A percentile compares a stretch with the other conserved stretches of the same genome.
Conservation (phyloP, 2,113 vertebrate genomes). For the Neotoma lepida region DNA sequence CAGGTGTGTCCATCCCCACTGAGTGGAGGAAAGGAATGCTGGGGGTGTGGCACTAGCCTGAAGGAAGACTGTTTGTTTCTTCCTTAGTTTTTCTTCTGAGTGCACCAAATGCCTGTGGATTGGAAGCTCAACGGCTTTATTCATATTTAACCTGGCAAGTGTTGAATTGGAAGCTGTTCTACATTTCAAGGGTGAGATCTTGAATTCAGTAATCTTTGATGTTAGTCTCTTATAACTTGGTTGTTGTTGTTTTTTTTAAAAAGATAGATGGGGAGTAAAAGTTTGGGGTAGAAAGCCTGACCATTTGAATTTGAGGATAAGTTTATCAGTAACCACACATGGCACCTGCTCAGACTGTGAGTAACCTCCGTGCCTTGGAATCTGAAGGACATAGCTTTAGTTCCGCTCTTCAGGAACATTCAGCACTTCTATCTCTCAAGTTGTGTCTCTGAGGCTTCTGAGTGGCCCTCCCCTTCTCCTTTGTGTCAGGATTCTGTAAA, state of each 20-base stretch:
- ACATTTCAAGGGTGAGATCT: constrained; percentile 86
- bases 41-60: rapidly evolving
- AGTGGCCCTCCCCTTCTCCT: too few relatives aligned
- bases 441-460: neutral
- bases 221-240: too few relatives aligned
- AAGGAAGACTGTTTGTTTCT: neutral
- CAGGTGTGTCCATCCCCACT: rapidly evolving
- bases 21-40: too few relatives aligned
- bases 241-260: too few relatives aligned
- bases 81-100: constrained; percentile 70
- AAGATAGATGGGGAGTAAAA: rapidly evolving
- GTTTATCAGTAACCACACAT: rapidly evolving
- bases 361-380: rapidly evolving
- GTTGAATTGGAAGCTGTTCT: constrained; percentile 88
- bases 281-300: neutral
- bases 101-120: constrained; percentile 86
- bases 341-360: neutral
- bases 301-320: neutral
- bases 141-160: constrained; percentile 88
- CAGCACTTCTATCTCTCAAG: too few relatives aligned
- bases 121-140: constrained; percentile 88
- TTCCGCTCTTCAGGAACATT: neutral
- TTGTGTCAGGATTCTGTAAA: neutral
- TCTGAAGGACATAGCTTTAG: neutral
- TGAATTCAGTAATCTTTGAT: neutral